Evolutionary conservation across 2,797 vertebrate species (phyloP), one percentile per base, ranked within the genome.

Genomic region (Mus minutoides): DNA sequence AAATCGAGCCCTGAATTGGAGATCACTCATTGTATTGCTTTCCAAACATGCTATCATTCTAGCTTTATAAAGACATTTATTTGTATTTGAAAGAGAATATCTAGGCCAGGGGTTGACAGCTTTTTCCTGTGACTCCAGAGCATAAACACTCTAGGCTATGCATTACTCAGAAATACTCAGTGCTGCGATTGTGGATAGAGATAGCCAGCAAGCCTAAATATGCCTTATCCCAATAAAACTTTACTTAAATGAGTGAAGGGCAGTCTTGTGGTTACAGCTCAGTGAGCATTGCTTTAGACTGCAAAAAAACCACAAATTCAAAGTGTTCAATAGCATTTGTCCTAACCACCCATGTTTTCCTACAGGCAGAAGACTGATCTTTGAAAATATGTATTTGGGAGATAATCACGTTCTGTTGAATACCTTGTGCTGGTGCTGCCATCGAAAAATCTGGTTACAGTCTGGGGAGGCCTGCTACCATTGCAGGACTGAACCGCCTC

Each of bases 361-460:
- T 82, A 76, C 97, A 98, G 98, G 98, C 97, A 83, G 95, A 97
- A 98, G 98, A 94, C 97, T 97, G 96, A 95, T 90, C 98, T 98
- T 98, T 97, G 98, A 98, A 98, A 98, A 98, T 98, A 98, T 98
- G 98, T 97, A 98, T 98, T 97, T 98, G 97, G 98, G 97, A 97
- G 97, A 97, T 94, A 90, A 97, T 97, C 93, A 92, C 97, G 96
- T 93, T 97, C 96, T 98, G 46, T 95, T 97, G 95, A 98, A 97
- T 98, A 97, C 97, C 97, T 97, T 97, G 34, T 98, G 97, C 98
- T 98, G 98, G 95, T 99, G 98, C 98, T 99, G 99, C 99, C 99
- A 99, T 98, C 98, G 98, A 97, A 99, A 99, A 98, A 98, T 99
- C 98, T 99, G 99, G 99, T 98, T 99, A 98, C 98, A 98, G 96